Conservation (phyloP, 1,140 invertebrate genomes). For the Drosophila truncata region DNA sequence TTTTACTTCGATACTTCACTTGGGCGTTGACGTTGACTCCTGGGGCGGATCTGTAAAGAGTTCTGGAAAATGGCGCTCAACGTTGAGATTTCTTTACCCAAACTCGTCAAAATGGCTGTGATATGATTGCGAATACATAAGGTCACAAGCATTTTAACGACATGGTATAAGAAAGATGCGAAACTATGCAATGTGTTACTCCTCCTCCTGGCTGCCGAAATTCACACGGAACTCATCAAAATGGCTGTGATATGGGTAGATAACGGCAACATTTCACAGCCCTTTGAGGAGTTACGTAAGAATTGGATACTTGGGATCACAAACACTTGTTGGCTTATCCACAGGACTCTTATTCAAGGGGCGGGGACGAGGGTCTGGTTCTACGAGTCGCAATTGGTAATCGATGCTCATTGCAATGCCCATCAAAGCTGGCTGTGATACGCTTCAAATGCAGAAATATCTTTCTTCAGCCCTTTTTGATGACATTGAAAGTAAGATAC, state of each 20-base stretch:
- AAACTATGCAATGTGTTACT: not conserved
- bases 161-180: conserved; percentile 82
- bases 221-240: conserved; percentile 84
- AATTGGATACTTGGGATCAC: conserved; percentile 39
- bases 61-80: conserved; percentile 10
- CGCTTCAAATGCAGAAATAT: conserved; percentile 82
- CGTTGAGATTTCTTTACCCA: conserved; percentile 84
- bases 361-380: no score
- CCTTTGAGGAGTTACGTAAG: conserved; percentile 85
- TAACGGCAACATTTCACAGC: conserved; percentile 83
- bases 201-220: conserved; percentile 12
- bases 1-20: conserved; percentile 26
- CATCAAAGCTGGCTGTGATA: conserved; percentile 85
- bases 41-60: conserved; percentile 3
- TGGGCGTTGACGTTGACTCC: conserved; percentile 24
- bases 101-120: conserved; percentile 86
- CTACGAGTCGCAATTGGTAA: conserved; percentile 6
- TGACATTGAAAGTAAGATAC: conserved; percentile 85
- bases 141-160: conserved; percentile 84
- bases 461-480: conserved; percentile 85
- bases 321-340: conserved; percentile 69
- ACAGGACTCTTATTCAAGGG: no score
- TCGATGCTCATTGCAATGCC: conserved; percentile 81
- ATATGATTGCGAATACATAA: conserved; percentile 80
- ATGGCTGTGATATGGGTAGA: conserved; percentile 84